Percentiles rank a stretch among this genome's conserved stretches.
These are phyloP conservation scores for Cosmia trapezina DNA, from an alignment of 2,888 invertebrate species.

Conservation along the genomic window DNA sequence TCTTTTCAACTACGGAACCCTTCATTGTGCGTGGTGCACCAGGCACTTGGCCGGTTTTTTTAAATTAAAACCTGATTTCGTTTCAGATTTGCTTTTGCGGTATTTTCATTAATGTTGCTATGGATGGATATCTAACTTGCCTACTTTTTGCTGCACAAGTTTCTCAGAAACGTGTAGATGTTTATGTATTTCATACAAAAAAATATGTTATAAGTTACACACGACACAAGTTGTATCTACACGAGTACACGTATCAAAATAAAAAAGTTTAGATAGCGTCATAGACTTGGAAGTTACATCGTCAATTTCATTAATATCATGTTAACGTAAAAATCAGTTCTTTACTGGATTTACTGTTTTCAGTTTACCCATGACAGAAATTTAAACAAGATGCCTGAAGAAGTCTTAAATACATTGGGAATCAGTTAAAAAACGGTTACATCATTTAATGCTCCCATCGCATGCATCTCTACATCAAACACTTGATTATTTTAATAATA, in stretches of 20 bases:
- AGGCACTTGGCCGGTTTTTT: background rate
- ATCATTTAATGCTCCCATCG: constrained; percentile 17
- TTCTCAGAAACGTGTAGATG: constrained; percentile 1
- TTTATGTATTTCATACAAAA: background rate
- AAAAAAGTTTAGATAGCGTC: background rate
- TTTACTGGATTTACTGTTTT: background rate
- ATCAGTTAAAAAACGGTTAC: background rate
- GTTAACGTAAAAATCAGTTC: background rate
- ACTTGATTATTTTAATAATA: constrained; percentile 20
- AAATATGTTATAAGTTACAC: no score
- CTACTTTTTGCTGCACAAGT: background rate
- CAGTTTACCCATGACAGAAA: background rate
- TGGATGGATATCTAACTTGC: no score
- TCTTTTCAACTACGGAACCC: no score
- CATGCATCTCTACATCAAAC: background rate
- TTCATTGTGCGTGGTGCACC: no score
- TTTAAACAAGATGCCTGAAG: background rate
- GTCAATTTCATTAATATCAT: background rate
- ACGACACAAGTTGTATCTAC: no score
- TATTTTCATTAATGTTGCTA: constrained; percentile 14
- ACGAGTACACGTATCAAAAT: background rate
- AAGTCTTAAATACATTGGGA: background rate
- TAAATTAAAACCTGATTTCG: background rate
- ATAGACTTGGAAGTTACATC: background rate
- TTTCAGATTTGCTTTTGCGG: background rate